Base-by-base conservation (phyloP, 2,888 invertebrate species). In the Microplitis deprimator region DNA sequence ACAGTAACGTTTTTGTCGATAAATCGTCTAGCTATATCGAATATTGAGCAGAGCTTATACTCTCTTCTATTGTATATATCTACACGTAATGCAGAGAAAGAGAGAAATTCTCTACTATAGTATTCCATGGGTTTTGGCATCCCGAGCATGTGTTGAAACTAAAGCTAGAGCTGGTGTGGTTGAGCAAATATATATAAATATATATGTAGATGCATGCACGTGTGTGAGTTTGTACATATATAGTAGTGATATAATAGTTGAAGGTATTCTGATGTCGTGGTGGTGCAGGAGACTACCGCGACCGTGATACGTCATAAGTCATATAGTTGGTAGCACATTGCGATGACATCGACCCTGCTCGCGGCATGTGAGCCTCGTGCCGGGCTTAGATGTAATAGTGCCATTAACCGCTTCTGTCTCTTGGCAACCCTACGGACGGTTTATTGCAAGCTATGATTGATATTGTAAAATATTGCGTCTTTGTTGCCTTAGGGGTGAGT, bases 301-400 rank as follows among this genome's bases (percentile, higher is more conserved):
- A 83, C 83, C 79, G 83, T 85, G 86, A 87, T 87, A 87, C 86
- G 87, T 87, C 87, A 87, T 87, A 87, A 87, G 87, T 87, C 87
- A 87, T 50, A 50, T 87, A 87, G 87, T 84, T 86, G 87, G 87
- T 87, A 86, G 86, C 87, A 87, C 87, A 82, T 85, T 87, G 87
- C 86, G 84, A 85, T 85, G 87, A 87, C 87, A 83, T 86, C 84
- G 79, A 82, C 82, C 85, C 82, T 77, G 80, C 73, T 77, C 70
- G 61, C 60, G 62, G 40, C 71, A 73, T 72, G 50, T 59, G 79
- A 76, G 70, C 68, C 76, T 75, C 69, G 74, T 75, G 80, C 79
- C 72, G 79, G 50, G 83, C 82, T 83, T 83, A 84, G 83, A 84
- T 81, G 86, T 86, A 87, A 87, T 85, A 86, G 87, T 82, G 81